Evolutionary conservation across 2,797 vertebrate species (phyloP).

Genomic region (Kryptopterus vitreolus): DNA sequence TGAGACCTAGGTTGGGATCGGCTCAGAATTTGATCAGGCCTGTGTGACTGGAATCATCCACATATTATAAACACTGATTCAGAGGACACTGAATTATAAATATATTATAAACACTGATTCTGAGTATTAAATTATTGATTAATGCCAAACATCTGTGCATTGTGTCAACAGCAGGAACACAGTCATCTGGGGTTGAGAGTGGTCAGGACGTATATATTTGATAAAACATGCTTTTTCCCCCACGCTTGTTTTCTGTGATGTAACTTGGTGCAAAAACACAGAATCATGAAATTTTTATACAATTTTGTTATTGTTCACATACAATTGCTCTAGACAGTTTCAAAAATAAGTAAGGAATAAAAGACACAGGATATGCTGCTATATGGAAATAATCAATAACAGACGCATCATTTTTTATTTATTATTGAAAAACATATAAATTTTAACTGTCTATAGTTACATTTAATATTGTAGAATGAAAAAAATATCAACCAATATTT

Average conservation of each 20-base stretch:
- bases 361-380: background rate
- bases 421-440: no score
- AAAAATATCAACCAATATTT: background rate
- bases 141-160: constrained; percentile 76
- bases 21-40: constrained; percentile 80
- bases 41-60: constrained; percentile 84
- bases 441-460: no score
- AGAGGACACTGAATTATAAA: constrained; percentile 79
- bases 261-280: constrained; percentile 45
- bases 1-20: constrained; percentile 81
- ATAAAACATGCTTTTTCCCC: constrained; percentile 4
- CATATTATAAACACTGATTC: constrained; percentile 68
- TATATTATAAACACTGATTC: constrained; percentile 78
- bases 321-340: constrained; percentile 3
- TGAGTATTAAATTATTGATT: constrained; percentile 90
- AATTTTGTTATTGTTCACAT: constrained; percentile 32
- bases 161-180: constrained; percentile 61
- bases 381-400: background rate
- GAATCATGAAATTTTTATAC: constrained; percentile 42
- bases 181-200: constrained; percentile 10
- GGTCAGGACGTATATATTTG: constrained; percentile 12
- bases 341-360: background rate
- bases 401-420: no score
- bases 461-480: no score
- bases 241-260: constrained; percentile 39